A percentile compares a stretch with the other conserved stretches of the same genome.
Conservation (phyloP, 2,888 invertebrate genomes). For the Spodoptera exigua region DNA sequence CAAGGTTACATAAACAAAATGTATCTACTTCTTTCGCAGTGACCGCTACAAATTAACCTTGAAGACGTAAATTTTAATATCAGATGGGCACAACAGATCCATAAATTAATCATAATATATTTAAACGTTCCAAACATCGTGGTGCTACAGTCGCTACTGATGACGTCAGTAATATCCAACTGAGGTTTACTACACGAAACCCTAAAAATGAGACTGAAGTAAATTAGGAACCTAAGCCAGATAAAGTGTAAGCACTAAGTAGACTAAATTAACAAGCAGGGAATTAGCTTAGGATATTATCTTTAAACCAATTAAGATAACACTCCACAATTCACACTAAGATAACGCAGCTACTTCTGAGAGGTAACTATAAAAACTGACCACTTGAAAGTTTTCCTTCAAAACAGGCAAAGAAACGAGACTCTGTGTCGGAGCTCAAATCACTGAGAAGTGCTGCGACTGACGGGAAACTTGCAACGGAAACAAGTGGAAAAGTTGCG, state of each 20-base stretch:
- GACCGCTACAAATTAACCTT: constrained; percentile 26
- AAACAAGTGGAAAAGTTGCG: constrained; percentile 67
- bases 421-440: constrained; percentile 32
- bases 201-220: not conserved
- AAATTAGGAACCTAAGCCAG: not conserved
- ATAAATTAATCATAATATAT: constrained; percentile 6
- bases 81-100: constrained; percentile 8
- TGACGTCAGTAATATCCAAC: not conserved
- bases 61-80: constrained; percentile 21
- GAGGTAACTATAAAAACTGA: constrained; percentile 8
- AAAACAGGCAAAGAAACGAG: constrained; percentile 29
- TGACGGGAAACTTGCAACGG: constrained; percentile 39
- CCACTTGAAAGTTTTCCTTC: constrained; percentile 31
- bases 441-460: constrained; percentile 39
- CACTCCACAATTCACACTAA: not conserved
- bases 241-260: constrained; percentile 3
- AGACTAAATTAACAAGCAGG: constrained; percentile 2
- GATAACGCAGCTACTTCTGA: constrained; percentile 3
- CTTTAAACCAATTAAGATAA: constrained; percentile 13
- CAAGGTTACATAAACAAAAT: constrained; percentile 20
- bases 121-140: not conserved
- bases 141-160: constrained; percentile 1
- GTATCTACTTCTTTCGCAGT: constrained; percentile 20
- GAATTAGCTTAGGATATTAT: constrained; percentile 6
- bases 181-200: not conserved